Percentiles rank a stretch among this genome's conserved stretches.
These are phyloP conservation scores for Avahi laniger DNA, from an alignment of 2,797 vertebrate genomes.

Conservation along the genomic window DNA sequence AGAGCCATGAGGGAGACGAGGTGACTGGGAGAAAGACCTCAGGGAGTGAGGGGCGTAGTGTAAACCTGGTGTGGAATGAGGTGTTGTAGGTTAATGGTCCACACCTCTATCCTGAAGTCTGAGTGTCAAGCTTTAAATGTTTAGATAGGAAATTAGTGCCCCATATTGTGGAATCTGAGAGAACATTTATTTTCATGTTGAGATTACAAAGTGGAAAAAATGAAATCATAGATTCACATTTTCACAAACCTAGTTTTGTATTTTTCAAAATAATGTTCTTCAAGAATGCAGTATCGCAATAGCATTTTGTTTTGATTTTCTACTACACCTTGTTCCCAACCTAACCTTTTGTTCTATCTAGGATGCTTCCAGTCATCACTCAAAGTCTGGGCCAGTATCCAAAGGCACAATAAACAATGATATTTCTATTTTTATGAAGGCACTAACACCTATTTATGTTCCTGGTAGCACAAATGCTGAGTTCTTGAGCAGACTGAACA, in stretches of 20 bases:
- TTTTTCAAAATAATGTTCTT: slow-evolving; percentile 37
- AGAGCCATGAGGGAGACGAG: background rate
- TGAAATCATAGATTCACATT: background rate
- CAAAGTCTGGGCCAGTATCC: slow-evolving; percentile 66
- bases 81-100: background rate
- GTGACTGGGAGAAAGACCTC: background rate
- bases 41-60: background rate
- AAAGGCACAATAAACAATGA: slow-evolving; percentile 58
- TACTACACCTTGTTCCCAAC: background rate
- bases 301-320: slow-evolving; percentile 34
- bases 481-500: slow-evolving; percentile 80
- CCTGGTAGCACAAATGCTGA: slow-evolving; percentile 80
- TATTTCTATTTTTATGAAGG: slow-evolving; percentile 62
- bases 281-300: background rate
- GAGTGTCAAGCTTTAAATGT: slow-evolving; percentile 25
- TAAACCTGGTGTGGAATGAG: background rate
- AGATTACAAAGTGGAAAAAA: background rate
- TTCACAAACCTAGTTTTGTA: background rate
- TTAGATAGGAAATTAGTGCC: slow-evolving; percentile 25
- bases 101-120: background rate
- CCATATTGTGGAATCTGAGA: background rate
- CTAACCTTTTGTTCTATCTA: slow-evolving; percentile 59
- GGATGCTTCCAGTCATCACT: slow-evolving; percentile 43
- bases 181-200: slow-evolving; percentile 4
- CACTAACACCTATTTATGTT: slow-evolving; percentile 80